Evolutionary conservation across 2,888 invertebrate species (phyloP).

Genomic region (Hoplodrina blanda): DNA sequence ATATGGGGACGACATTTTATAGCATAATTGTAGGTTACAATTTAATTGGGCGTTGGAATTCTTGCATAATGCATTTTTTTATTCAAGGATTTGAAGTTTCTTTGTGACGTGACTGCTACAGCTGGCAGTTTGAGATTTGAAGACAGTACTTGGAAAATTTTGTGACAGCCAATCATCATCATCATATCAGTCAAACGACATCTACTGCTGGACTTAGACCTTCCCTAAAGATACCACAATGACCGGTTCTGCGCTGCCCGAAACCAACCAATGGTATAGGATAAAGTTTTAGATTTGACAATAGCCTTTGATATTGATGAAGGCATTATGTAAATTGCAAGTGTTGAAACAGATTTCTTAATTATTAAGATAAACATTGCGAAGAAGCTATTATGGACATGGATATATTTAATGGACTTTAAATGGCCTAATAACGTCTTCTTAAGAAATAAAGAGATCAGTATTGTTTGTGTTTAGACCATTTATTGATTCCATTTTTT

Average conservation of each 20-base stretch:
- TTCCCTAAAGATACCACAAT: too few relatives aligned
- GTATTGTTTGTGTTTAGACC: background rate
- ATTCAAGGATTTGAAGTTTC: conserved; percentile 34
- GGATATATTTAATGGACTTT: conserved; percentile 1
- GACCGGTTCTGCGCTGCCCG: too few relatives aligned
- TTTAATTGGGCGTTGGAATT: conserved; percentile 74
- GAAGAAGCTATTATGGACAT: background rate
- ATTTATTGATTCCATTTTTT: too few relatives aligned
- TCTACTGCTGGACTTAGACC: too few relatives aligned
- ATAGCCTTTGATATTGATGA: background rate
- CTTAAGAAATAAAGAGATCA: background rate
- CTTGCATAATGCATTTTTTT: conserved; percentile 64
- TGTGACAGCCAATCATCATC: too few relatives aligned
- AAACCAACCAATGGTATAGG: too few relatives aligned
- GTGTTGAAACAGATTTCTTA: background rate
- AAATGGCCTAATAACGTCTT: background rate
- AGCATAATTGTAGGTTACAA: conserved; percentile 77
- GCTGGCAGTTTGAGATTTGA: too few relatives aligned
- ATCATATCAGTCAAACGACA: too few relatives aligned
- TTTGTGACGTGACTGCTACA: conserved; percentile 33
- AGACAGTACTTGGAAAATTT: background rate
- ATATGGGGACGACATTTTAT: conserved; percentile 77
- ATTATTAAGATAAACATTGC: background rate
- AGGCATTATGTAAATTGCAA: background rate
- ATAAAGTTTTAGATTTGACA: background rate